These are phyloP conservation scores for Loris lydekkerianus DNA, from an alignment of 2,797 vertebrate genomes.

Conservation along the genomic window DNA sequence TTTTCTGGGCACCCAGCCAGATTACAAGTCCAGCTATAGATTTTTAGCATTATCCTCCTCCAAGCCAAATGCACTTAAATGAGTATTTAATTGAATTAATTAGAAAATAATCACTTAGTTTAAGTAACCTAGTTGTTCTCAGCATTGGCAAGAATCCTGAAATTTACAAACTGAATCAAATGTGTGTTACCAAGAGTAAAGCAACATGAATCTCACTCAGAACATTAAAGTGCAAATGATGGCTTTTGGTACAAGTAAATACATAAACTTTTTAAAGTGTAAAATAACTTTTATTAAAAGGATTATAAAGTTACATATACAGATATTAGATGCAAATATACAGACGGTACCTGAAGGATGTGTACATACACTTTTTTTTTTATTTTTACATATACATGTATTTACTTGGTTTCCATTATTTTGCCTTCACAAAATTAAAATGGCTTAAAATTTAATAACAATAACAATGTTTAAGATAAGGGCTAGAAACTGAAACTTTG, in stretches of 20 bases:
- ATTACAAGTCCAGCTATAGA: slow-evolving; percentile 59
- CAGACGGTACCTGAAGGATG: no score
- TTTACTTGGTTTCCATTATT: no score
- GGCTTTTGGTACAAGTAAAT: neutral
- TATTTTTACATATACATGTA: no score
- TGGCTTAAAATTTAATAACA: no score
- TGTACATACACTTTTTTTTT: neutral
- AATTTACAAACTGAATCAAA: slow-evolving; percentile 71
- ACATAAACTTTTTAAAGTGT: neutral
- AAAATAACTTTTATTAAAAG: slow-evolving; percentile 31
- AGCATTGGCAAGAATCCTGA: slow-evolving; percentile 50
- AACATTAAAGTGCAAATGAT: slow-evolving; percentile 46
- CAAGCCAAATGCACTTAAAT: slow-evolving; percentile 67
- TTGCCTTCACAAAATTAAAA: no score
- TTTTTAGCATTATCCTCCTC: slow-evolving; percentile 65
- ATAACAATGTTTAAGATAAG: no score
- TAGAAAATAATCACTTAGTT: slow-evolving; percentile 75
- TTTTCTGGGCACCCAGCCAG: slow-evolving; percentile 64
- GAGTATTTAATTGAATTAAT: slow-evolving; percentile 78
- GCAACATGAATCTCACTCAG: neutral
- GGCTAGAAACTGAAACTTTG: no score
- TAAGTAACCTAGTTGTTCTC: slow-evolving; percentile 77
- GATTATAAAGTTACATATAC: neutral
- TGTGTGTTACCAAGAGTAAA: neutral
- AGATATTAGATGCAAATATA: neutral